Evolutionary conservation across 1,140 invertebrate genomes (phyloP).

Genomic region (Bombus impatiens): DNA sequence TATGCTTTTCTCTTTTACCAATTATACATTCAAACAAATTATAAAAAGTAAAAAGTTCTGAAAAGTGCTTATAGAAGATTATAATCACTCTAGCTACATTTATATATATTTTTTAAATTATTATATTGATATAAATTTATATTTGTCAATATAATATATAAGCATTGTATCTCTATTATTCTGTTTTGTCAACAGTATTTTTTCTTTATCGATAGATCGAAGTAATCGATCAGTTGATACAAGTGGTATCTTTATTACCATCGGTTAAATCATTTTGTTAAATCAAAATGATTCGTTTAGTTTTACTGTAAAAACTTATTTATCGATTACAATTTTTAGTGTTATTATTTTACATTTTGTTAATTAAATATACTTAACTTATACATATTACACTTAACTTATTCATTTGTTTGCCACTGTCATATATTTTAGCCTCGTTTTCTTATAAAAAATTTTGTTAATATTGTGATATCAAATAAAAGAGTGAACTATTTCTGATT

Average conservation of each 20-base stretch:
- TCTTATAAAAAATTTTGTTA: neutral
- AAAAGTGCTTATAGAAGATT: neutral
- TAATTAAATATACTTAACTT: neutral
- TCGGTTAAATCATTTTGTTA: neutral
- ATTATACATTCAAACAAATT: neutral
- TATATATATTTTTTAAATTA: neutral
- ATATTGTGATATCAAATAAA: neutral
- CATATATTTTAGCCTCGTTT: neutral
- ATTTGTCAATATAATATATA: neutral
- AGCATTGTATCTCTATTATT: neutral
- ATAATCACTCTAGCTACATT: neutral
- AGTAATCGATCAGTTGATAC: constrained; percentile 2
- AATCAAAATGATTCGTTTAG: neutral
- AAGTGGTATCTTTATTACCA: constrained; percentile 21
- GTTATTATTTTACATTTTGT: neutral
- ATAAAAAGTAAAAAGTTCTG: too few relatives aligned
- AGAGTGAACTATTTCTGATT: neutral
- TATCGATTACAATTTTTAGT: neutral
- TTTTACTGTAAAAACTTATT: neutral
- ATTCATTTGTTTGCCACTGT: neutral
- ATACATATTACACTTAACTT: too few relatives aligned
- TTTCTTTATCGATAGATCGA: constrained; percentile 1
- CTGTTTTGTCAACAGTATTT: neutral
- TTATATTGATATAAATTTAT: neutral
- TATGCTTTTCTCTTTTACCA: neutral